Evolutionary conservation across 1,140 invertebrate species (phyloP).

Genomic region (Pollicipes pollicipes): DNA sequence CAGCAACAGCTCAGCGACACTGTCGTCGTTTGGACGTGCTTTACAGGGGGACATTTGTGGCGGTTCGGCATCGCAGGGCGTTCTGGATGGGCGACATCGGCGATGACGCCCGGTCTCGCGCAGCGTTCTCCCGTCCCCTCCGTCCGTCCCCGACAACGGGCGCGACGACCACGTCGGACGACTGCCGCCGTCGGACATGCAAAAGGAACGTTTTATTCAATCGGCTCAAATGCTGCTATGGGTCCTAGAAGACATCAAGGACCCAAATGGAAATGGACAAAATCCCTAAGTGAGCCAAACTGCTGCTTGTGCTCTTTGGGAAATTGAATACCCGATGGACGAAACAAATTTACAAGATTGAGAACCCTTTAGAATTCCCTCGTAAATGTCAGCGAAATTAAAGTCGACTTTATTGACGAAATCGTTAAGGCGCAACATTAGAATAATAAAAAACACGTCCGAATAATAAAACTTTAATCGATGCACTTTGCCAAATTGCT

Average conservation of each 20-base stretch:
- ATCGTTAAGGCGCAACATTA: neutral
- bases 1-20: no score
- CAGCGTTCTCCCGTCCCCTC: neutral
- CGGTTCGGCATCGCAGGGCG: no score
- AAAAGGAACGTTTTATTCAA: neutral
- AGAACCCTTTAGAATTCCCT: neutral
- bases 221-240: neutral
- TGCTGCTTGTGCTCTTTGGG: neutral
- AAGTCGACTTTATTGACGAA: neutral
- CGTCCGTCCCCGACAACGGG: neutral
- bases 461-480: neutral
- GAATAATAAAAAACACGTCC: neutral
- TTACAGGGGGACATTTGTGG: no score
- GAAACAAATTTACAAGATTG: constrained; percentile 2
- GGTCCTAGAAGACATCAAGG: neutral
- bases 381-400: neutral
- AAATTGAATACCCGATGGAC: neutral
- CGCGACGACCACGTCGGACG: neutral
- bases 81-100: no score
- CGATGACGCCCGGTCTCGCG: no score
- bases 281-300: constrained; percentile 1
- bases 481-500: neutral
- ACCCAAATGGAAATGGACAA: neutral
- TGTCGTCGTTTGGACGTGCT: no score
- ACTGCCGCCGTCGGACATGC: neutral